These are phyloP conservation scores for Drosophila virilis DNA, from an alignment of 1,140 invertebrate species.

Conservation along the genomic window DNA sequence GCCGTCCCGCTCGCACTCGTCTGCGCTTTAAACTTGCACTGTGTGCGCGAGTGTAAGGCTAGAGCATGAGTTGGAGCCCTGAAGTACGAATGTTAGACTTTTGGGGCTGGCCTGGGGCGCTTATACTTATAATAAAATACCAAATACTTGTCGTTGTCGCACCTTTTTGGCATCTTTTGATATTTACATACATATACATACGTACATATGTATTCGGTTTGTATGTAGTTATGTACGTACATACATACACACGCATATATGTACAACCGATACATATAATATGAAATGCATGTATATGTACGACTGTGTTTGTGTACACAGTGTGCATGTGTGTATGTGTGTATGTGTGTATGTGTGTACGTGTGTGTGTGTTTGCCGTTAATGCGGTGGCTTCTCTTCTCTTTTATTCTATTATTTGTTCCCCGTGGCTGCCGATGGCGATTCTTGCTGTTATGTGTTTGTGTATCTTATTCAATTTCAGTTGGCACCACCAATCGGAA, in stretches of 20 bases:
- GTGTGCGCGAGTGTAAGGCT: background rate
- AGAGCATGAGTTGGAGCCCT: background rate
- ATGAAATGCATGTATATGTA: slow-evolving; percentile 14
- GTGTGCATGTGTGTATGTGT: slow-evolving; percentile 16
- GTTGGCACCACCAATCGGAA: slow-evolving; percentile 60
- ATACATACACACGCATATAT: background rate
- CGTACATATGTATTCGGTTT: slow-evolving; percentile 14
- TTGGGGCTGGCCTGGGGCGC: slow-evolving; percentile 66
- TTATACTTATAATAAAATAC: slow-evolving; percentile 57
- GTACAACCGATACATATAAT: slow-evolving; percentile 9
- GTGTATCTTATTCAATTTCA: slow-evolving; percentile 52
- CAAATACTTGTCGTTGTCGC: slow-evolving; percentile 54
- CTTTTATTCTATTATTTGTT: slow-evolving; percentile 55
- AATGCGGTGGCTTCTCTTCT: slow-evolving; percentile 52
- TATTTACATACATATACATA: slow-evolving; percentile 32
- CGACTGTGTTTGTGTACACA: slow-evolving; percentile 20
- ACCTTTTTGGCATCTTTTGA: slow-evolving; percentile 46
- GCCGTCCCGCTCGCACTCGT: slow-evolving; percentile 23
- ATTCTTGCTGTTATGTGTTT: slow-evolving; percentile 40
- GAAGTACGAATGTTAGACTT: slow-evolving; percentile 37
- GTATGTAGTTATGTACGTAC: background rate
- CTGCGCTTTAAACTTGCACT: slow-evolving; percentile 28
- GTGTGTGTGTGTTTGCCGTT: slow-evolving; percentile 27
- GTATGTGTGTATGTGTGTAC: slow-evolving; percentile 7
- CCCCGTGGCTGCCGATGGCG: slow-evolving; percentile 27